These are phyloP conservation scores for Nomia melanderi DNA, from an alignment of 1,140 invertebrate species.

Conservation along the genomic window DNA sequence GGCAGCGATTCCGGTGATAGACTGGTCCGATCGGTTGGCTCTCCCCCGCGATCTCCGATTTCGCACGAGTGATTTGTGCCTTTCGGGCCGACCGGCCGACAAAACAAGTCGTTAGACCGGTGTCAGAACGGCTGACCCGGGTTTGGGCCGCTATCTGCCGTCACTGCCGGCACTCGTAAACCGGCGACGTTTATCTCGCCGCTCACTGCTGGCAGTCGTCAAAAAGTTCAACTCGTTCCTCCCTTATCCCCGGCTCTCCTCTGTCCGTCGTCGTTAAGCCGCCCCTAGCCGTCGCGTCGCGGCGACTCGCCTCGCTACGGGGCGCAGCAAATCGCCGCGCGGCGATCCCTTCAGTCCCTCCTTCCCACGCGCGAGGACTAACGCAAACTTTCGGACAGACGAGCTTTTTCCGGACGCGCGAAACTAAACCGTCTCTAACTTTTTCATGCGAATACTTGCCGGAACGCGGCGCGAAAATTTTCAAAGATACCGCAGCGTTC, in stretches of 20 bases:
- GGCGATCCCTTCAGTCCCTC: conserved; percentile 2
- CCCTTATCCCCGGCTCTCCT: conserved; percentile 39
- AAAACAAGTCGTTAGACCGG: conserved; percentile 62
- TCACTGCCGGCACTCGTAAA: conserved; percentile 51
- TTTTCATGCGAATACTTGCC: conserved; percentile 23
- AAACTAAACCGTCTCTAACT: conserved; percentile 31
- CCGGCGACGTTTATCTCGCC: conserved; percentile 59
- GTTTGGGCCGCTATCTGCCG: conserved; percentile 49
- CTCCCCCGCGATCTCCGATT: not conserved
- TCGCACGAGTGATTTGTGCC: conserved; percentile 58
- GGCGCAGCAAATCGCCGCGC: conserved; percentile 5
- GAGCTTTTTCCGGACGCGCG: conserved; percentile 23
- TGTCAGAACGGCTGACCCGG: conserved; percentile 50
- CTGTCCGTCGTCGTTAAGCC: conserved; percentile 49
- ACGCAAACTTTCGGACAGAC: conserved; percentile 29
- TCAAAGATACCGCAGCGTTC: not conserved
- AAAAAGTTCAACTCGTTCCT: conserved; percentile 63
- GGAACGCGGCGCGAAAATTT: conserved; percentile 38
- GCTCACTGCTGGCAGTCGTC: conserved; percentile 51
- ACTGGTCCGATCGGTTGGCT: not conserved
- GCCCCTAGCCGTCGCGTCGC: not conserved
- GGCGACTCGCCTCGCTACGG: too few species aligned
- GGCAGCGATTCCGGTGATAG: conserved; percentile 51
- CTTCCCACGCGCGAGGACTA: too few species aligned
- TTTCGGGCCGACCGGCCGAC: conserved; percentile 52